Conservation (phyloP, 2,797 vertebrate genomes). For the Novumbra hubbsi region DNA sequence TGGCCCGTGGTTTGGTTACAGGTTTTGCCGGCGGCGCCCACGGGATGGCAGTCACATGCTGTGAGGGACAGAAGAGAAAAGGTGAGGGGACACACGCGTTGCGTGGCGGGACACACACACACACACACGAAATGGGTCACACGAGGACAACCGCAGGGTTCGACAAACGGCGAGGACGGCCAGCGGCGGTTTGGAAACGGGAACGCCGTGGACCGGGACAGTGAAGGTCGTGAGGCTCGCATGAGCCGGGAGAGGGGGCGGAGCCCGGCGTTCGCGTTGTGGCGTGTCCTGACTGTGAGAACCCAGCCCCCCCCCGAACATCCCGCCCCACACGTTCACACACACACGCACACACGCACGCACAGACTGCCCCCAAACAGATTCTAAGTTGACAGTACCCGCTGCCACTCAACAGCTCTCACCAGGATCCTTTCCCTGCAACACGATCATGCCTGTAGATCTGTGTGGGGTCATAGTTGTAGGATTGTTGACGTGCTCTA, state of each 20-base stretch:
- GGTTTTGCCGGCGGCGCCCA: constrained; percentile 96
- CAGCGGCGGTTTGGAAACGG: constrained; percentile 29
- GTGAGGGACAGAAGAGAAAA: constrained; percentile 75
- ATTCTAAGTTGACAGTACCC: not conserved
- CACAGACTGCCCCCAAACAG: not conserved
- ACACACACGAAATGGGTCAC: constrained; percentile 52
- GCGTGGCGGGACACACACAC: constrained; percentile 65
- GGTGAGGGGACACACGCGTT: constrained; percentile 53
- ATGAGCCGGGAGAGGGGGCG: constrained; percentile 12
- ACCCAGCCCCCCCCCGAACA: not conserved
- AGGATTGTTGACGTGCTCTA: too few species aligned
- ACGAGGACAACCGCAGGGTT: constrained; percentile 37
- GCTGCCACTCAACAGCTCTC: not conserved
- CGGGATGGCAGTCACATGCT: constrained; percentile 98
- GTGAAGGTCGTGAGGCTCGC: constrained; percentile 35
- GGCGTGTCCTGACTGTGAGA: constrained; percentile 9
- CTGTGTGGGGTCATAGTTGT: not conserved
- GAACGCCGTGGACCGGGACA: constrained; percentile 38
- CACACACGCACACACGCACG: not conserved
- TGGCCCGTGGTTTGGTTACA: constrained; percentile 98
- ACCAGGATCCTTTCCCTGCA: not conserved
- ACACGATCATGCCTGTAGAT: not conserved
- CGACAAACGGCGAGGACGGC: too few species aligned
- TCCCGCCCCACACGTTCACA: not conserved
- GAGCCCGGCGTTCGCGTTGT: too few species aligned